A percentile compares a stretch with the other conserved stretches of the same genome.
phyloP scores from a whole-genome alignment of 2,888 invertebrate genomes.

The Pachycephus smyrnensis region DNA sequence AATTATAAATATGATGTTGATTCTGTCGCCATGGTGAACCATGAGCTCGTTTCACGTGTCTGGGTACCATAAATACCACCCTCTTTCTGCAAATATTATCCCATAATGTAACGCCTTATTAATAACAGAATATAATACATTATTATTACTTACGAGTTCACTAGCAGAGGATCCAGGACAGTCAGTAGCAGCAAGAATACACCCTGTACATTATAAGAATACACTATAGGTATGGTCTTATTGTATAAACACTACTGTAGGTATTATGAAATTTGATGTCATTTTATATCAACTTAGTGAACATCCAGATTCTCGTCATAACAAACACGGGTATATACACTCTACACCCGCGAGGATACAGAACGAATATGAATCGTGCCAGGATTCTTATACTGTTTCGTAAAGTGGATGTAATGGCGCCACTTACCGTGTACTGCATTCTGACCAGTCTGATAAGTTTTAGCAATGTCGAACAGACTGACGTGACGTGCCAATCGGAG shows the following conservation, averaged over 20 bases:
- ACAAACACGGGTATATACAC: not conserved
- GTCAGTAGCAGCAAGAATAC: conserved; percentile 40
- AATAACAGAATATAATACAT: conserved; percentile 6
- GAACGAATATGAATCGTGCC: not conserved
- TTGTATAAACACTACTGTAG: not conserved
- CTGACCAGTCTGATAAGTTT: not conserved
- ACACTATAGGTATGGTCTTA: not conserved
- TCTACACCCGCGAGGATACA: not conserved
- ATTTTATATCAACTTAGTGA: not conserved
- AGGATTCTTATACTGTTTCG: not conserved
- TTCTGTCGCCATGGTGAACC: conserved; percentile 33
- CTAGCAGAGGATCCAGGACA: conserved; percentile 45
- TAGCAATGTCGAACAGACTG: not conserved
- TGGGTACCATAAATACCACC: conserved; percentile 49
- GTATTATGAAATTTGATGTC: too few relatives aligned
- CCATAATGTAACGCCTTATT: not conserved
- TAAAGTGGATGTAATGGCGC: not conserved
- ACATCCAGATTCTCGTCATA: not conserved
- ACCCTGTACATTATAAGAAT: not conserved
- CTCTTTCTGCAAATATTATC: conserved; percentile 39
- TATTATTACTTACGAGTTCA: conserved; percentile 45
- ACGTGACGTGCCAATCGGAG: conserved; percentile 15
- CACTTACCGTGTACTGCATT: conserved; percentile 6
- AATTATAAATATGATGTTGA: not conserved
- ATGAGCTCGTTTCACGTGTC: conserved; percentile 47